Percentiles rank a stretch among this genome's conserved stretches.
These are phyloP conservation scores for Mactromeris polynyma DNA, from an alignment of 2,888 invertebrate species.

Conservation along the genomic window DNA sequence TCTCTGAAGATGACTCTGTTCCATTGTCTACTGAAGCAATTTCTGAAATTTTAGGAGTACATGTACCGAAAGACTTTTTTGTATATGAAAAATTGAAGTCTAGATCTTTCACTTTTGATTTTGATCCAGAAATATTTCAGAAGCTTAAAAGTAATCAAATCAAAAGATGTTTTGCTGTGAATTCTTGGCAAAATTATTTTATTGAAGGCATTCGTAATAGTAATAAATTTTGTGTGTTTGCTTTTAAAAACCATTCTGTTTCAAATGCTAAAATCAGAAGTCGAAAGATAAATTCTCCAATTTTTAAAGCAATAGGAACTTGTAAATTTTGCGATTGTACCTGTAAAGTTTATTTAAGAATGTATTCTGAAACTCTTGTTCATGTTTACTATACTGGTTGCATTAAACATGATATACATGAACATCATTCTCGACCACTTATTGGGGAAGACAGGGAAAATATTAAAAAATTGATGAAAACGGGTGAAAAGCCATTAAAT, in stretches of 20 bases:
- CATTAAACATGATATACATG: slow-evolving; percentile 17
- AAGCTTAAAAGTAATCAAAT: background rate
- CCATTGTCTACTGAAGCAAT: background rate
- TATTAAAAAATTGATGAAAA: slow-evolving; percentile 8
- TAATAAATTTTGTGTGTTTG: slow-evolving; percentile 28
- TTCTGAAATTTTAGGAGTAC: background rate
- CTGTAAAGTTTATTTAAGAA: background rate
- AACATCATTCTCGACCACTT: background rate
- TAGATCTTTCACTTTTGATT: background rate
- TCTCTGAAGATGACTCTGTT: too few species aligned
- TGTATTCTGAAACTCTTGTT: background rate
- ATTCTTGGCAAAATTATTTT: slow-evolving; percentile 23
- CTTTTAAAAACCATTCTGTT: background rate
- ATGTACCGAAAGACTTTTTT: too few species aligned
- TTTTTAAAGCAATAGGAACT: background rate
- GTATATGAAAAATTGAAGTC: too few species aligned
- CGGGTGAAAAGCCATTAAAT: slow-evolving; percentile 15
- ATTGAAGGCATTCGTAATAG: background rate
- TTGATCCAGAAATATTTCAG: background rate
- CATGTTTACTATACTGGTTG: background rate
- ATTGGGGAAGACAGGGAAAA: background rate
- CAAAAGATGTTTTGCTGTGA: background rate
- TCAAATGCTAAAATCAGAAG: background rate
- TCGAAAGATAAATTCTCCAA: background rate
- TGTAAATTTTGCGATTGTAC: slow-evolving; percentile 19